These are phyloP conservation scores for Monochamus saltuarius DNA, from an alignment of 1,140 invertebrate genomes.

Conservation along the genomic window DNA sequence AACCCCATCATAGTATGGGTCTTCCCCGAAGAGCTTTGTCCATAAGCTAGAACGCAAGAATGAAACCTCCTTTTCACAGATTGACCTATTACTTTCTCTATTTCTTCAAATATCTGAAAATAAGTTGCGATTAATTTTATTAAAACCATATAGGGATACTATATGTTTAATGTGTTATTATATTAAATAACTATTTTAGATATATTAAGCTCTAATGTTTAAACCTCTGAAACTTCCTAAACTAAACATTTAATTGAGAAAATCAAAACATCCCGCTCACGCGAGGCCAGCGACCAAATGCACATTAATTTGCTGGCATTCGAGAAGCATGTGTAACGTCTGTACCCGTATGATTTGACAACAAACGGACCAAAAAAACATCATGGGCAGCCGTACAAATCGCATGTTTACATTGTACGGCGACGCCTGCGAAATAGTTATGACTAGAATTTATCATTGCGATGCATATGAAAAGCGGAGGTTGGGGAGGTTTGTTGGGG, in stretches of 20 bases:
- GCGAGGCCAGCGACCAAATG: neutral
- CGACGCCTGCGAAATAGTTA: neutral
- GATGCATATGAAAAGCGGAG: no score
- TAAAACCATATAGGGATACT: no score
- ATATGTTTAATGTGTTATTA: no score
- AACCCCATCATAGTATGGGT: constrained; percentile 76
- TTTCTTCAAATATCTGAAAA: constrained; percentile 64
- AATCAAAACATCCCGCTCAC: no score
- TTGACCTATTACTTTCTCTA: constrained; percentile 65
- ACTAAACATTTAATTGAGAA: no score
- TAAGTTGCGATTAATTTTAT: neutral
- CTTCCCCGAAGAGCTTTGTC: constrained; percentile 79
- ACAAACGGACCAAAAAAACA: neutral
- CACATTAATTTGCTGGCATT: no score
- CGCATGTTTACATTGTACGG: neutral
- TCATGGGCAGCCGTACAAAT: neutral
- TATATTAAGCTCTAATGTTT: no score
- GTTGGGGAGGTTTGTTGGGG: no score
- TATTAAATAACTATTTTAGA: no score
- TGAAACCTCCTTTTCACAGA: constrained; percentile 60
- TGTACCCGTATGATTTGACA: neutral
- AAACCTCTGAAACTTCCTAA: no score
- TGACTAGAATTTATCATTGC: constrained; percentile 2
- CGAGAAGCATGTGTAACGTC: neutral
- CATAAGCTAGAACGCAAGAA: constrained; percentile 72